Evolutionary conservation across 2,797 vertebrate genomes (phyloP).

Genomic region (Threskiornis aethiopicus): DNA sequence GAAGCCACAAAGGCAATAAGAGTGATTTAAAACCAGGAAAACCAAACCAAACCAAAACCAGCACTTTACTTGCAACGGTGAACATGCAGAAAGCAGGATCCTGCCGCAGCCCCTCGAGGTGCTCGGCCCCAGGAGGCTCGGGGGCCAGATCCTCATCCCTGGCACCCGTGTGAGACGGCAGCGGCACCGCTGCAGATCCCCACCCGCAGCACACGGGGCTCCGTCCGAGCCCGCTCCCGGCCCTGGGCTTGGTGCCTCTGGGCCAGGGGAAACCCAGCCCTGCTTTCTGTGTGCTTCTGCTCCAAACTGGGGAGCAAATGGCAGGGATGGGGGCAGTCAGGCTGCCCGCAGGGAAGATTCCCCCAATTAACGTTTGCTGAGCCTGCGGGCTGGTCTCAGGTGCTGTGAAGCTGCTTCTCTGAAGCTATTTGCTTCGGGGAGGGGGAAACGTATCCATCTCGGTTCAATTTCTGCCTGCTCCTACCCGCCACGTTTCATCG

Average conservation of each 20-base stretch:
- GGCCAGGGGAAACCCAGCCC: not conserved
- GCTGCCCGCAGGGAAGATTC: not conserved
- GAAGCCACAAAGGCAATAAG: not conserved
- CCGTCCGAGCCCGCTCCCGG: not conserved
- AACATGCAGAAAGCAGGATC: not conserved
- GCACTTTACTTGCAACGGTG: too few species aligned
- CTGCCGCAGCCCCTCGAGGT: not conserved
- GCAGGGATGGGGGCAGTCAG: not conserved
- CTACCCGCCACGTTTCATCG: constrained; percentile 56
- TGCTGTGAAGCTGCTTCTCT: constrained; percentile 77
- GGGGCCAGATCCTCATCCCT: not conserved
- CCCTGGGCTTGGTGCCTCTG: rapidly evolving
- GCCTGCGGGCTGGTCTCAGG: constrained; percentile 76
- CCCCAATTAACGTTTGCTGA: constrained; percentile 59
- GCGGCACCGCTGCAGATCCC: rapidly evolving
- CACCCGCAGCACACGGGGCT: not conserved
- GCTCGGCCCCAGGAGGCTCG: rapidly evolving
- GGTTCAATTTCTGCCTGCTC: constrained; percentile 73
- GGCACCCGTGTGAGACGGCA: not conserved
- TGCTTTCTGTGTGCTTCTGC: not conserved
- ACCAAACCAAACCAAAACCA: not conserved
- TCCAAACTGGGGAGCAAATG: not conserved
- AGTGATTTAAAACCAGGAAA: not conserved
- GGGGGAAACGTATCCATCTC: constrained; percentile 76
- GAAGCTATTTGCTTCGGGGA: constrained; percentile 75